These are phyloP conservation scores for Boulengeromyrus knoepffleri DNA, from an alignment of 2,113 vertebrate genomes.

Conservation along the genomic window DNA sequence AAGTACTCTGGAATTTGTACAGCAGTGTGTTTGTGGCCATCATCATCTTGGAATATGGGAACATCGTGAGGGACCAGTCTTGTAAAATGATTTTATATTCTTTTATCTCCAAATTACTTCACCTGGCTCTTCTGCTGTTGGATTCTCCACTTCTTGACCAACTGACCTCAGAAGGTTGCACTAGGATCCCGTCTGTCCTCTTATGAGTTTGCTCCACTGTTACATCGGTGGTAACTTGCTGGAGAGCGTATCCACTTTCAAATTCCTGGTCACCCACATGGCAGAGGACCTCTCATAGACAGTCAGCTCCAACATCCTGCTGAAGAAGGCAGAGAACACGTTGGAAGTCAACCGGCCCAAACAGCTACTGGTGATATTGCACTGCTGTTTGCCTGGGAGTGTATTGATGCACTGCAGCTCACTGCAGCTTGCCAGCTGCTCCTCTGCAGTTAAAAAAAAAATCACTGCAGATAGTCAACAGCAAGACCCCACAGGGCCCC, in stretches of 20 bases:
- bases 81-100: background rate
- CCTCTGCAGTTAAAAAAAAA: background rate
- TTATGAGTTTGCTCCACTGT: background rate
- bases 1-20: background rate
- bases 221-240: background rate
- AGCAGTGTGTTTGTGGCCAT: background rate
- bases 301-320: background rate
- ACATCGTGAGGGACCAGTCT: background rate
- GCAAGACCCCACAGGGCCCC: background rate
- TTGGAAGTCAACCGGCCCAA: background rate
- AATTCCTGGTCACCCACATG: background rate
- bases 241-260: background rate
- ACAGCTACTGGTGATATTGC: background rate
- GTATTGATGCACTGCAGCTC: background rate
- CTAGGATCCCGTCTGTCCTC: background rate
- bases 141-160: background rate
- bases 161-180: background rate
- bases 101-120: background rate
- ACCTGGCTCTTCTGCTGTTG: background rate
- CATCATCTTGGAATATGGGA: background rate
- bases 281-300: background rate
- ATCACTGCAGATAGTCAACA: background rate
- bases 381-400: background rate
- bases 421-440: too few species aligned
- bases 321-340: background rate